Evolutionary conservation across 1,140 invertebrate genomes (phyloP), one percentile per base, ranked within the genome.

Genomic region (Hesperophylax magnus): DNA sequence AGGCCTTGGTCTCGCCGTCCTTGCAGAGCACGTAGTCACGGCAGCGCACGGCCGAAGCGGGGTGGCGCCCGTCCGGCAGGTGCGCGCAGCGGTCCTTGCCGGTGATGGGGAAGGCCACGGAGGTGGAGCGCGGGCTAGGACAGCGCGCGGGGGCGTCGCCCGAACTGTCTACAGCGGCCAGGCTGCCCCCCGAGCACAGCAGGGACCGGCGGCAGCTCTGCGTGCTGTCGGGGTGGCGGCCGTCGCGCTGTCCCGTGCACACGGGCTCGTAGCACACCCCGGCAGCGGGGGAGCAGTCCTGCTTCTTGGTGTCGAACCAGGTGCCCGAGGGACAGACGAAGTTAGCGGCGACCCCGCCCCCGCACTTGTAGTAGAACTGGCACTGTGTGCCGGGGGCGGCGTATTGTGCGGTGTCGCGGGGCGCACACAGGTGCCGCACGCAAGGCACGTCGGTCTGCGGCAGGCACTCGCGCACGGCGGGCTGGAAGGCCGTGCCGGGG

Each of bases 281-380:
- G 67, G 84, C 69, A 9, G 77, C 72, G 11, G 78, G 31, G 4
- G 77, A 79, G 81, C 84, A 84, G 11, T 82, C 82, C 81, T 87
- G 84, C 18, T 79, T 84, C 20, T 84, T 78, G 31, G 79, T 84
- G 81, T 87, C 84, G 81, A 86, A 87, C 76, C 83, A 82, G 22
- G 83, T 83, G 24, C 83, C 85, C 0, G 52, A 20, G 0, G 86
- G 86, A 75, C 91, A 91, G 0, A 86, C 85, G 0, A 91, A 84
- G 77, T 84, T 86, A 0, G 88, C 88, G 54, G 86, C 82, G 0
- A 86, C 84, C 9, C 90, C 89, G 8, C 86, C 86, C 0, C 90
- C 87, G 82, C 92, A 93, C 81, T 91, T 88, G 85, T 90, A 92
- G 85, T 92, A 93, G 27, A 87, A 88, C 24, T 86, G 87, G 84